Evolutionary conservation across 2,888 invertebrate genomes (phyloP).

Genomic region (Heliconius erato): DNA sequence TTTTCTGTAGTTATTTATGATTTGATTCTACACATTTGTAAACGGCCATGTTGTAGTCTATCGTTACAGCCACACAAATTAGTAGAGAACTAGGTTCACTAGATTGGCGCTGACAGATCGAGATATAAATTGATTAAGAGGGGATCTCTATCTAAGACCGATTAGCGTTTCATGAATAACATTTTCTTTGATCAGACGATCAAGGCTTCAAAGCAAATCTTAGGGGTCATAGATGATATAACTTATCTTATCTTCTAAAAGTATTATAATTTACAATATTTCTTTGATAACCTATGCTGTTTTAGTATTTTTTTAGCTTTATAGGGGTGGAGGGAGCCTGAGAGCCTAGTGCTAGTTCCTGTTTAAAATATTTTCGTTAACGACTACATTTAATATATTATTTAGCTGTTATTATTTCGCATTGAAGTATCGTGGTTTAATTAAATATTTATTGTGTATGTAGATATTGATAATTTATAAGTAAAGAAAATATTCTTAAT

Average conservation of each 20-base stretch:
- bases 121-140: conserved; percentile 27
- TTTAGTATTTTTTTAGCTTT: too few species aligned
- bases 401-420: too few species aligned
- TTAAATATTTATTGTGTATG: too few species aligned
- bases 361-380: too few species aligned
- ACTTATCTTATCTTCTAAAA: not conserved
- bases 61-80: not conserved
- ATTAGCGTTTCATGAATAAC: conserved; percentile 36
- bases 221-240: not conserved
- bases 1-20: not conserved
- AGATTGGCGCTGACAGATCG: not conserved
- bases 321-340: too few species aligned
- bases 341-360: too few species aligned
- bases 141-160: conserved; percentile 26
- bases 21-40: not conserved
- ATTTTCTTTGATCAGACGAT: conserved; percentile 28
- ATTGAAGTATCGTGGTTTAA: too few species aligned
- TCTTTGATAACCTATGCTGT: not conserved
- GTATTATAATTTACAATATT: not conserved
- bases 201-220: not conserved
- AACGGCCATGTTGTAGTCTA: too few species aligned
- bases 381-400: too few species aligned
- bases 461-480: too few species aligned
- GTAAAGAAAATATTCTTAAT: too few species aligned
- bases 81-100: not conserved